Base-by-base conservation (phyloP, 2,113 vertebrate genomes). In the Dermatemys mawii region DNA sequence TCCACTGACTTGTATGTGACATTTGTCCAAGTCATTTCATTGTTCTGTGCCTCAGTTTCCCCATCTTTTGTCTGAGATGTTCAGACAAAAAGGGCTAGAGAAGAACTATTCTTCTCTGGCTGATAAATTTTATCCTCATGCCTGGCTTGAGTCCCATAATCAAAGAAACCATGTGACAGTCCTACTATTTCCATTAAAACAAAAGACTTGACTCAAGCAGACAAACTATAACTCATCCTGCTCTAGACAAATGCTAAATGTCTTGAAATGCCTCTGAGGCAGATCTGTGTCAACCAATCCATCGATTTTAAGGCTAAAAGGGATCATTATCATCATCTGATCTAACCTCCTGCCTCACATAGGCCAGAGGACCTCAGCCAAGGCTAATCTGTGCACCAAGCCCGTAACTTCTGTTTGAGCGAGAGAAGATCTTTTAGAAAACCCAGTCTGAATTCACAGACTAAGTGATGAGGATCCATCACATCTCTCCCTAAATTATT, bases 221-320 rank as follows among this genome's bases (percentile, higher is more conserved):
- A 76, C 60, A 85, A 90, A 49, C 16, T 82, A 53, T 79, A 92
- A 76, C 51, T 87, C 10, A 83, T 83, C 38, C 54, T 89, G 76
- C 84, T 89, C 48, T 67, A 94, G 73, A 88, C 38, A 83, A 92
- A 93, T 93, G 78, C 21, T 88, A 70, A 92, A 86, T 81, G 38
- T 54, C 82, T 84, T 90, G 75, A 90, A 92, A 95, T 75, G 85
- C 50, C 29, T 79, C 54, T 86, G 57, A 32, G 6, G 57, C 7
- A 93, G 82, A 78, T 86, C 13, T 85, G 12, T 86, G 73, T 92
- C 86, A 93, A 92, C 54, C 70, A 38, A 96, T 91, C 70, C 53
- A 35, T 32, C 3, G 14, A 60, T 60, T 60, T 60, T 12, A 29
- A 60, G 57, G 26, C 38, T 51, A 90, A 54, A 90, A 93, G 79